Conservation (phyloP, 2,888 invertebrate species). For the Tetramorium bicarinatum region DNA sequence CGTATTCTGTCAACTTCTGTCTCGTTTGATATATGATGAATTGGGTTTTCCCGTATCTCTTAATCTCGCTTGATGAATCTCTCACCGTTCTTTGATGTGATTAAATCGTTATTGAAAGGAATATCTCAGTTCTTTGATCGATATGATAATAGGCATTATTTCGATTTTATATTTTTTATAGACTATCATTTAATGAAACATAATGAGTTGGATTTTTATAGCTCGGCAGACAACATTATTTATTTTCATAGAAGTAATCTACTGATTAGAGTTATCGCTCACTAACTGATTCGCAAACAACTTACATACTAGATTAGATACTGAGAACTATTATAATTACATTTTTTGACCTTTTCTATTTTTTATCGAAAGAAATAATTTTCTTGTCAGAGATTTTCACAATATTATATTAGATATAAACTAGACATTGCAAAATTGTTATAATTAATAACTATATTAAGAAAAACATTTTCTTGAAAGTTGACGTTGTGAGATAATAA, state of each 20-base stretch:
- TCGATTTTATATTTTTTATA: not conserved
- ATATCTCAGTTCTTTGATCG: not conserved
- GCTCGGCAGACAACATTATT: not conserved
- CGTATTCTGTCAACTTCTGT: not conserved
- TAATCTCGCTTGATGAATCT: constrained; percentile 48
- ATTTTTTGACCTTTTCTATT: not conserved
- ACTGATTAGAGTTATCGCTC: constrained; percentile 1
- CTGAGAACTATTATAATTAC: not conserved
- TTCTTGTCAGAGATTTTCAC: not conserved
- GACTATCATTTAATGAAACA: constrained; percentile 3
- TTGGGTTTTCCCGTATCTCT: constrained; percentile 39
- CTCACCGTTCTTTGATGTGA: not conserved
- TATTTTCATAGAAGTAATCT: not conserved
- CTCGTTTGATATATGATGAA: not conserved
- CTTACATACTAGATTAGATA: constrained; percentile 1
- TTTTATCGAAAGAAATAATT: not conserved
- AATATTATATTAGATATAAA: not conserved
- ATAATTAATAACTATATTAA: not conserved
- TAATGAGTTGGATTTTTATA: not conserved
- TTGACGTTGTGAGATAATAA: not conserved
- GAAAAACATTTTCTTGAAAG: not conserved
- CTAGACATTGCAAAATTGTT: not conserved
- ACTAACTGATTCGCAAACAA: not conserved
- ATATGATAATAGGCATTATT: constrained; percentile 3
- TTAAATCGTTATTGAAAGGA: constrained; percentile 13